Percentiles rank a stretch among this genome's conserved stretches.
Conservation (phyloP, 2,888 invertebrate genomes). For the Lasioglossum pauxillum region DNA sequence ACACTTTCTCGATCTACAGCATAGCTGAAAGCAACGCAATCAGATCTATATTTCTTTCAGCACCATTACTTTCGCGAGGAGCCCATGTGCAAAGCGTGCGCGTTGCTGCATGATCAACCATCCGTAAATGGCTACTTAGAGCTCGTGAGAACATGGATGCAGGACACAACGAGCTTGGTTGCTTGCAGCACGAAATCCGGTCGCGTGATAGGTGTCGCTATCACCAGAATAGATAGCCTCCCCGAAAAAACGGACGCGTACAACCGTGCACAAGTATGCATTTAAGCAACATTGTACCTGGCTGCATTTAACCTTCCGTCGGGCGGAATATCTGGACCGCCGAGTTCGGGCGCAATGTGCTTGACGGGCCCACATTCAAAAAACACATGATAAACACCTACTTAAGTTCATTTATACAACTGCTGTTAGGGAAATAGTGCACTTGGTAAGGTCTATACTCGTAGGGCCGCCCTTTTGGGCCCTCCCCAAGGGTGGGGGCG, state of each 20-base stretch:
- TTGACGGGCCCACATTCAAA: too few species aligned
- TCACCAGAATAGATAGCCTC: constrained; percentile 71
- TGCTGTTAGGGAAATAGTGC: too few species aligned
- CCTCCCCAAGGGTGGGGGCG: too few species aligned
- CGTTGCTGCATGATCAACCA: constrained; percentile 66
- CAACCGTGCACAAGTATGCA: constrained; percentile 74
- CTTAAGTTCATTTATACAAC: too few species aligned
- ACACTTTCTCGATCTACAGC: not conserved
- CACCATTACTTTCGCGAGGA: constrained; percentile 77
- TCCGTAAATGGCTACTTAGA: constrained; percentile 74
- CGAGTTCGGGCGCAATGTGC: too few species aligned
- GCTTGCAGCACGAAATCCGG: constrained; percentile 74
- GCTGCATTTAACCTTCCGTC: too few species aligned
- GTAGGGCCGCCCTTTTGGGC: too few species aligned
- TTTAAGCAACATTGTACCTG: not conserved
- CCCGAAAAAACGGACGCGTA: constrained; percentile 74
- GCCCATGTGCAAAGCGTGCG: constrained; percentile 75
- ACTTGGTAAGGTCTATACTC: too few species aligned
- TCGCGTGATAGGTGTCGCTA: constrained; percentile 75
- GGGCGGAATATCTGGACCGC: too few species aligned
- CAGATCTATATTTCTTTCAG: constrained; percentile 59
- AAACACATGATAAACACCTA: too few species aligned
- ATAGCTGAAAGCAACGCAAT: not conserved
- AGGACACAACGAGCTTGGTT: constrained; percentile 77
- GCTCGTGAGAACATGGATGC: constrained; percentile 74